A percentile compares a stretch with the other conserved stretches of the same genome.
These are phyloP conservation scores for Temnothorax longispinosus DNA, from an alignment of 1,140 invertebrate genomes.

Conservation along the genomic window DNA sequence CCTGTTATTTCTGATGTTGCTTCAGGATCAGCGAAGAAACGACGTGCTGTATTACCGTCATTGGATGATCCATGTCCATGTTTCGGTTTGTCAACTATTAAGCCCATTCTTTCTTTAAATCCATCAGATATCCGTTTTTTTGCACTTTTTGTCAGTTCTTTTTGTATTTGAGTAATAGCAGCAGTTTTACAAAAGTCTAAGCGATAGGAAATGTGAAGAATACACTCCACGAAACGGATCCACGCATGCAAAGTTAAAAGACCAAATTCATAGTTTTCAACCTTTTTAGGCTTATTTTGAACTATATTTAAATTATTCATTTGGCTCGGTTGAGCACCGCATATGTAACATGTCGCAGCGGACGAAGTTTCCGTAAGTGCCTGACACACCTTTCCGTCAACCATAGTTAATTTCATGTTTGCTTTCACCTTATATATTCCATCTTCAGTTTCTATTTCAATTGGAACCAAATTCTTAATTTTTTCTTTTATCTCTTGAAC, in stretches of 20 bases:
- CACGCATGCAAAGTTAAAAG: neutral
- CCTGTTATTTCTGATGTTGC: neutral
- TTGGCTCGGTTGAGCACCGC: neutral
- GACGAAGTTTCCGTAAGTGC: neutral
- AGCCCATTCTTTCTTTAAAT: neutral
- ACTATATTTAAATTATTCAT: neutral
- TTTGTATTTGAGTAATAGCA: neutral
- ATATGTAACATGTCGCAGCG: neutral
- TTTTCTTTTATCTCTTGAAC: neutral
- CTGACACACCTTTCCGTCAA: neutral
- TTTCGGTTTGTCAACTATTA: neutral
- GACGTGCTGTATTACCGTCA: neutral
- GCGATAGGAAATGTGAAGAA: neutral
- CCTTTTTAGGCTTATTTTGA: neutral
- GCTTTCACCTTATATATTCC: neutral
- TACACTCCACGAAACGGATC: neutral
- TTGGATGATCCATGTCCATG: neutral
- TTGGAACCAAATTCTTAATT: neutral
- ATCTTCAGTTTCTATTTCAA: neutral
- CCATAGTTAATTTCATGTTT: neutral
- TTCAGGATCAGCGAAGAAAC: neutral
- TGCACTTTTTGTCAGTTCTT: neutral
- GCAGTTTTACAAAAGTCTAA: neutral
- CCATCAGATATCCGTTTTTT: neutral
- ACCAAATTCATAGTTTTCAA: neutral